Evolutionary conservation across 1,140 invertebrate species (phyloP), one percentile per base, ranked within the genome.

Genomic region (Ctenoplectra terminalis): DNA sequence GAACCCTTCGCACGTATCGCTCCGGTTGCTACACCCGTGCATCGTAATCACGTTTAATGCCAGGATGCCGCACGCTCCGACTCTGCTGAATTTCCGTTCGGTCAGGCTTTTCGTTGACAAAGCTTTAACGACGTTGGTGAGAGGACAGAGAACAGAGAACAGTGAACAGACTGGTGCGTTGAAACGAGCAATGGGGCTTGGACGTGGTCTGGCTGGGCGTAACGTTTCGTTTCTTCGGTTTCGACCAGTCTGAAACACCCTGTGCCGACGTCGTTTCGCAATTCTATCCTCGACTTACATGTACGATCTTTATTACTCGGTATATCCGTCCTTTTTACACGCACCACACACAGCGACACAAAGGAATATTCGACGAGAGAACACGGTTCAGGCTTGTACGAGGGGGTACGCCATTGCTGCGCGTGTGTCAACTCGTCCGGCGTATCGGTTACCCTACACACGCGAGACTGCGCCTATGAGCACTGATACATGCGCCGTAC

Each of bases 401-500:
- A 23, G 54, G 43, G 54, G 34, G 52, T 73, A 76, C 61, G 73
- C 50, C 72, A 67, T 72, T 77, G 69, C 76, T 85, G 64, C 64
- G 73, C 34, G 66, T 66, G 71, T 60, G 66, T 82, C 66, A 77
- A 72, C 67, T 64, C 66, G 63, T 67, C 48, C 60, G 48, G 69
- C 63, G 81, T 85, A 69, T 82, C 66, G 69, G 56, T 64, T 64
- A 83, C 60, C 73, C 61, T 78, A 43, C 66, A 58, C 66, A 69
- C 63, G 56, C 70, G 66, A 75, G 74, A 56, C 61, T 82, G 70
- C 75, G 48, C 73, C 54, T 80, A 79, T 79, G 76, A 37, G 0
- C 81, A 56, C 56, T n/a, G 40, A 67, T 43, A 81, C 70, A 72
- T 67, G 29, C 56, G 69, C 52, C 40, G 56, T 37, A 40, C 71